Evolutionary conservation across 2,888 invertebrate genomes (phyloP).

Genomic region (Metopia argyrocephala): DNA sequence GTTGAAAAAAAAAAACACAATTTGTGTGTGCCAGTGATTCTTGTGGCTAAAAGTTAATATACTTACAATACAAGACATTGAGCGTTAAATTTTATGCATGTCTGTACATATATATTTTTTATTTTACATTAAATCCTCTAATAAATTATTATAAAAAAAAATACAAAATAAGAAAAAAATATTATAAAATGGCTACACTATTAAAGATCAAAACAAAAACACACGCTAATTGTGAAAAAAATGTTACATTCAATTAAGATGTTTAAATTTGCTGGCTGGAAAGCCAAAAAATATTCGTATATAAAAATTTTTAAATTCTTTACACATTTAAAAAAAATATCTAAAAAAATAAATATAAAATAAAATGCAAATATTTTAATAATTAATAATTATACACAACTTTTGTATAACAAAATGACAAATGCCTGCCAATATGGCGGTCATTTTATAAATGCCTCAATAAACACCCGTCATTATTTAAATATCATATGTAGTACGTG

Average conservation of each 20-base stretch:
- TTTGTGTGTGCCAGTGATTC: constrained; percentile 5
- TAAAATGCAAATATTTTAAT: background rate
- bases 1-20: background rate
- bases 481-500: constrained; percentile 6
- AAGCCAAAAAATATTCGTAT: background rate
- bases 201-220: background rate
- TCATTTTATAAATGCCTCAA: constrained; percentile 36
- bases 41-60: constrained; percentile 5
- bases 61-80: constrained; percentile 34
- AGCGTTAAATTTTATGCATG: background rate
- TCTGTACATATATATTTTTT: background rate
- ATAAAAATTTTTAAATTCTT: background rate
- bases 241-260: background rate
- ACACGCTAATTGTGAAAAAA: background rate
- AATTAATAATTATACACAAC: background rate
- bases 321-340: background rate
- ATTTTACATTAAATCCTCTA: constrained; percentile 41
- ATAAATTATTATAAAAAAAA: constrained; percentile 33
- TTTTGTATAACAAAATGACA: constrained; percentile 4
- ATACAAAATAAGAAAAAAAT: background rate
- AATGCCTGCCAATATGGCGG: constrained; percentile 43
- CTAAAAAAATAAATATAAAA: no score
- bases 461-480: constrained; percentile 31
- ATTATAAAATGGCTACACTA: background rate
- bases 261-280: background rate